These are phyloP conservation scores for Heliconius cydno DNA, from an alignment of 2,888 invertebrate species.

Conservation along the genomic window DNA sequence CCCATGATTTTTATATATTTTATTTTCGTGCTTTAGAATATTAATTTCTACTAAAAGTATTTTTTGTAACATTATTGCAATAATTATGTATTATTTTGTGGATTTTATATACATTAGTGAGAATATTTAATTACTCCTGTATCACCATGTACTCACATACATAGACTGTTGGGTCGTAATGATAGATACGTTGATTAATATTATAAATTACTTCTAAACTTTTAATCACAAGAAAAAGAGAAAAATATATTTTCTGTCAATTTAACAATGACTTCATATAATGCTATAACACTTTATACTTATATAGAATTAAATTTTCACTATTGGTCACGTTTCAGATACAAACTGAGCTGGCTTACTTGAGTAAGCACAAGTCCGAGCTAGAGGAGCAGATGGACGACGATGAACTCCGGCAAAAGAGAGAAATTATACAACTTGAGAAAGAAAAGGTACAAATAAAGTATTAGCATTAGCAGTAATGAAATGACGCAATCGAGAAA, in stretches of 20 bases:
- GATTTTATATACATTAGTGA: not conserved
- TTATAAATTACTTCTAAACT: not conserved
- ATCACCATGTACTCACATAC: no score
- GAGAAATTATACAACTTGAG: slow-evolving; percentile 86
- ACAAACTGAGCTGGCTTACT: slow-evolving; percentile 92
- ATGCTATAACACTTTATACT: not conserved
- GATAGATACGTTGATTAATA: not conserved
- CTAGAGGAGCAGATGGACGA: slow-evolving; percentile 86
- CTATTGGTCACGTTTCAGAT: slow-evolving; percentile 71
- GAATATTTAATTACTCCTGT: not conserved
- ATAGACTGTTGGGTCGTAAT: not conserved
- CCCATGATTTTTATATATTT: no score
- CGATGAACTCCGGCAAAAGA: slow-evolving; percentile 82
- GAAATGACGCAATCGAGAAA: no score
- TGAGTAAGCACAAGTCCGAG: slow-evolving; percentile 90
- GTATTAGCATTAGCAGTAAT: not conserved
- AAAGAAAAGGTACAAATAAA: slow-evolving; percentile 85
- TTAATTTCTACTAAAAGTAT: not conserved
- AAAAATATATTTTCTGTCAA: not conserved
- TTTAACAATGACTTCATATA: not conserved
- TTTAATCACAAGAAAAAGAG: not conserved
- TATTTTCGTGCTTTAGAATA: not conserved
- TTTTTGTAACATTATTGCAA: not conserved
- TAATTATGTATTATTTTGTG: no score
- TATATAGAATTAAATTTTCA: not conserved